Conservation (phyloP, 2,797 vertebrate species). For the Sciurus vulgaris region DNA sequence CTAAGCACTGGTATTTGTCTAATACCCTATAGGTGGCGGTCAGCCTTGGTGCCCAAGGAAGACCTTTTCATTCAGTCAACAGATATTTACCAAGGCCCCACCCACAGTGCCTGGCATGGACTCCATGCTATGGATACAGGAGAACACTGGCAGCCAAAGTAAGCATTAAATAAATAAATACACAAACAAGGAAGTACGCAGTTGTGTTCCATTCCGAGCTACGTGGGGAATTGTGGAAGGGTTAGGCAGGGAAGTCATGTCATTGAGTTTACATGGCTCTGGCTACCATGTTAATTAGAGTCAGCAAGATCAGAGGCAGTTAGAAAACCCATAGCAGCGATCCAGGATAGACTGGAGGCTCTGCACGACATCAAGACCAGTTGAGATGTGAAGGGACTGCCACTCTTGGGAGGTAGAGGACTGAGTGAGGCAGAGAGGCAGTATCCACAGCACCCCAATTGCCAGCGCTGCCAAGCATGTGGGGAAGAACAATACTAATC, state of each 20-base stretch:
- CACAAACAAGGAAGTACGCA: not conserved
- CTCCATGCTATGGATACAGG: not conserved
- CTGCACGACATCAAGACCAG: not conserved
- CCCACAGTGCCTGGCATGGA: not conserved
- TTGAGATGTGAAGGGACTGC: not conserved
- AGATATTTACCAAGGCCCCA: not conserved
- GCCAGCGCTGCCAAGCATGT: not conserved
- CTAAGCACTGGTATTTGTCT: not conserved
- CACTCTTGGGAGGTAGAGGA: not conserved
- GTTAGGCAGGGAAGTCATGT: not conserved
- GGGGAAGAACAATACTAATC: slow-evolving; percentile 65
- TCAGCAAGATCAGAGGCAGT: not conserved
- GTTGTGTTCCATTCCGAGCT: not conserved
- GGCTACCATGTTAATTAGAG: not conserved
- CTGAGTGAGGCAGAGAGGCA: rapidly evolving
- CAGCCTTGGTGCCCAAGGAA: not conserved
- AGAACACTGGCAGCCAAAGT: slow-evolving; percentile 19
- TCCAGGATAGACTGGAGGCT: not conserved
- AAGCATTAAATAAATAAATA: slow-evolving; percentile 16
- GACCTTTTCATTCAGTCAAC: not conserved
- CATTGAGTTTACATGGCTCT: not conserved
- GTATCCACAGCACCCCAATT: not conserved
- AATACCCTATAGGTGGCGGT: not conserved
- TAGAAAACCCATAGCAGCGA: not conserved
- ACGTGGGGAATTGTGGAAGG: not conserved